phyloP scores from a whole-genome alignment of 2,113 vertebrate species.

The Melanotaenia duboulayi region DNA sequence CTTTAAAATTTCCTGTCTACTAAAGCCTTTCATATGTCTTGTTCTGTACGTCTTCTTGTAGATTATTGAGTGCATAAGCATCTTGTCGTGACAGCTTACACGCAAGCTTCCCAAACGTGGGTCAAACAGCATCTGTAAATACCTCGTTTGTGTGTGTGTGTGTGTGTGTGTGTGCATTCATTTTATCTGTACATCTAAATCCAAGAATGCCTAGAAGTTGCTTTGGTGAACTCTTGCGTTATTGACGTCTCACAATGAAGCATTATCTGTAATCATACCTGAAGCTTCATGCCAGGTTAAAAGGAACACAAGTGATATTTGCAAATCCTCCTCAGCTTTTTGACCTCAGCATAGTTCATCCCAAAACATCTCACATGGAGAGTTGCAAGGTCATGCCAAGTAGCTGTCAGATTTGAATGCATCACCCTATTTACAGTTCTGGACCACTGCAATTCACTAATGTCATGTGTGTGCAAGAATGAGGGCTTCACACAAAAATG shows the following conservation, averaged over 20 bases:
- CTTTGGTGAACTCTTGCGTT: background rate
- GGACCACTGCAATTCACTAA: conserved; percentile 22
- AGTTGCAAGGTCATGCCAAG: background rate
- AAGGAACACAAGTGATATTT: conserved; percentile 18
- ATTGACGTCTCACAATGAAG: background rate
- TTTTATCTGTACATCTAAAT: background rate
- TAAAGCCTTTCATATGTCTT: background rate
- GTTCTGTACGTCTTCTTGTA: background rate
- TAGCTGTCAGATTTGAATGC: conserved; percentile 20
- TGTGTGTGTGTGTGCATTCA: no score
- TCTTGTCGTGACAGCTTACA: background rate
- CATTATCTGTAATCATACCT: background rate
- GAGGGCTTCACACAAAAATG: background rate
- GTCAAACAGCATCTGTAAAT: conserved; percentile 9
- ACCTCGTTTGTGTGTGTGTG: background rate
- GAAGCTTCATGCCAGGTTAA: background rate
- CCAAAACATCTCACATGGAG: background rate
- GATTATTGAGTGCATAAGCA: background rate
- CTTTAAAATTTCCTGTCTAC: conserved; percentile 35
- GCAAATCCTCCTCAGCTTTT: background rate
- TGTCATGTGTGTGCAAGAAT: background rate
- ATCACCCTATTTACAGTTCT: conserved; percentile 22
- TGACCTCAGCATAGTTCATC: background rate
- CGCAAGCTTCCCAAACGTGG: background rate
- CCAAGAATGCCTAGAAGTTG: background rate